Evolutionary conservation across 2,888 invertebrate genomes (phyloP).

Genomic region (Macaria notata): DNA sequence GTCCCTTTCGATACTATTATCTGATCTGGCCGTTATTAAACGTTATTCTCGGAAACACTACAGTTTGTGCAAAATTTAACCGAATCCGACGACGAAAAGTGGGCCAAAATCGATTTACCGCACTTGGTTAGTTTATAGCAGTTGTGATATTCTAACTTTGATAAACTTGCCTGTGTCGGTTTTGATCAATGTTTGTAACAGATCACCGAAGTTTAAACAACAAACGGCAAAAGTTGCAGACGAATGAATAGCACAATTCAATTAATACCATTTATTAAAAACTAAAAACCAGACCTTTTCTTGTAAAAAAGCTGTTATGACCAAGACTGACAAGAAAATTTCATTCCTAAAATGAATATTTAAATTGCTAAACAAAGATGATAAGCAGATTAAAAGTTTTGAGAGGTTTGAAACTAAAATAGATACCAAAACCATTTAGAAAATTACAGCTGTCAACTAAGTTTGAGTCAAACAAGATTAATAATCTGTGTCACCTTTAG

Average conservation of each 20-base stretch:
- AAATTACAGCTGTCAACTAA: conserved; percentile 27
- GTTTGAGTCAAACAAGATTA: conserved; percentile 32
- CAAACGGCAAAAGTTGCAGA: too few species aligned
- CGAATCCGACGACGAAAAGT: not conserved
- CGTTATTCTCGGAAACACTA: not conserved
- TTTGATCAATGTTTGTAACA: too few species aligned
- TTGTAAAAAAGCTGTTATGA: too few species aligned
- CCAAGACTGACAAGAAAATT: too few species aligned
- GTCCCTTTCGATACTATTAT: conserved; percentile 7
- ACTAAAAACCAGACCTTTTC: too few species aligned
- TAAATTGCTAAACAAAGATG: not conserved
- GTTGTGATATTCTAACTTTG: too few species aligned
- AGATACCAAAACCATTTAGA: conserved; percentile 15
- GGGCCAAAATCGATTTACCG: not conserved
- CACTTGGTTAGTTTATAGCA: not conserved
- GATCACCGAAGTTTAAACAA: too few species aligned
- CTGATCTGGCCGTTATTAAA: conserved; percentile 5
- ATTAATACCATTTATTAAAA: too few species aligned
- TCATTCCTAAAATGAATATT: too few species aligned
- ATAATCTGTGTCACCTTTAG: conserved; percentile 40
- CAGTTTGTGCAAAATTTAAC: not conserved
- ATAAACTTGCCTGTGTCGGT: too few species aligned
- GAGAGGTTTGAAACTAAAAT: conserved; percentile 6
- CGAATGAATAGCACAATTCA: too few species aligned
- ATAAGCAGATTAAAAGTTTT: conserved; percentile 5